Evolutionary conservation across 2,888 invertebrate genomes (phyloP), one percentile per base, ranked within the genome.

Genomic region (Athalia circularis): DNA sequence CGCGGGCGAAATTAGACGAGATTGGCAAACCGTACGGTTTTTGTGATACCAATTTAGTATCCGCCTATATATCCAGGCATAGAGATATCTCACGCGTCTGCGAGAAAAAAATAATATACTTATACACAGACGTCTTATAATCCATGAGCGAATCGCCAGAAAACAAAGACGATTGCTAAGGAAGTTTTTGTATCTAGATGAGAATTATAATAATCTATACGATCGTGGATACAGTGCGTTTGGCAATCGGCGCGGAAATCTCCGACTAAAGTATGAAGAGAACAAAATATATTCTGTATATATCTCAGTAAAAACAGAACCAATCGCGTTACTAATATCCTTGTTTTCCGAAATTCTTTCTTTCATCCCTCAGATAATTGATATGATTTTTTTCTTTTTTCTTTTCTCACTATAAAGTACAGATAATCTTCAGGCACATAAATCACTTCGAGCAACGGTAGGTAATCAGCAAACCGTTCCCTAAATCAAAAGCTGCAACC

Each of bases 1-100:
- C 76, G 29, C 78, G 79, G 52, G 57, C 59, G 57, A 9, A 75
- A 75, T 75, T 62, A 75, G 15, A 54, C 45, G 64, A 57, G 70
- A 78, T 78, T 64, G 74, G 62, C 15, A 52, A 78, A 64, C 74
- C 78, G 62, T 78, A 78, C 48, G 78, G 68, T 78, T 74, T 70
- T 78, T 74, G 64, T 15, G 72, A 65, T 72, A 65, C 74, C 78
- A 78, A 78, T 78, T 78, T 57, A 52, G 75, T 48, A 48, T 50
- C 61, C 43, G 50, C 43, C 45, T 48, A 13, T 48, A 64, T 50
- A 43, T 45, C 45, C 5, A 7, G 3, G 48, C 15, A 68, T 43
- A 47, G 0, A 47, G 11, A n/a, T 11, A 47, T 45, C 13, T 47
- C n/a, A 72, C 59, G 57, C 47, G 72, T 8, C n/a, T 13, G 13